Evolutionary conservation across 2,888 invertebrate genomes (phyloP).

Genomic region (Netelia virgata): DNA sequence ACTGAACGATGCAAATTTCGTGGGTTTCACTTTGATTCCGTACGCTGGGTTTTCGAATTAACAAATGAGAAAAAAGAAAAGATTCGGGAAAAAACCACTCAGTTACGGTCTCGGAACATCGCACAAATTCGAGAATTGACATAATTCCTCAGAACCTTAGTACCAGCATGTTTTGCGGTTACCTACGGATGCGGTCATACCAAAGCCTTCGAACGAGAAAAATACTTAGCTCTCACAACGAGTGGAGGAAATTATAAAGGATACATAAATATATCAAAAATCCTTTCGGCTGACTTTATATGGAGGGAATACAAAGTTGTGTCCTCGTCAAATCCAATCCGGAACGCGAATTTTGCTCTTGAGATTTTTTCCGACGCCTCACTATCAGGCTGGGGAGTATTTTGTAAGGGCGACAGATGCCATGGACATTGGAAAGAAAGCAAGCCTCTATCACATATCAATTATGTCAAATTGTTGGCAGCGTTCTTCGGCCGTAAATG

Average conservation of each 20-base stretch:
- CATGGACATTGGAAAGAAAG: conserved; percentile 16
- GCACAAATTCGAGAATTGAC: conserved; percentile 23
- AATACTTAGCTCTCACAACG: conserved; percentile 18
- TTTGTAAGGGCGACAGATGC: background rate
- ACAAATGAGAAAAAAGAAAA: background rate
- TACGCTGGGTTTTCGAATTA: background rate
- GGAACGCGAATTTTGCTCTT: background rate
- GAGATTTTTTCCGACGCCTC: conserved; percentile 38
- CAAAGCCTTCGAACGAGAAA: conserved; percentile 22
- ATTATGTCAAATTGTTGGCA: background rate
- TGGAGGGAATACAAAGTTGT: conserved; percentile 18
- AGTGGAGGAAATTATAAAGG: conserved; percentile 15
- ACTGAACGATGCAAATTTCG: background rate
- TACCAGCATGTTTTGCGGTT: background rate
- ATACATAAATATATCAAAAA: background rate
- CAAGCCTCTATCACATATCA: background rate
- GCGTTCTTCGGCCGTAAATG: background rate
- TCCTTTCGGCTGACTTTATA: conserved; percentile 1
- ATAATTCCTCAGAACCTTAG: conserved; percentile 2
- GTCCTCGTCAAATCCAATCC: background rate
- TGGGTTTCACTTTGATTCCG: background rate
- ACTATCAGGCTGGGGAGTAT: conserved; percentile 22
- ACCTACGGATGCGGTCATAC: conserved; percentile 10
- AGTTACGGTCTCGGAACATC: background rate
- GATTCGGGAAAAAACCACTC: background rate